Percentiles rank a stretch among this genome's conserved stretches.
Conservation (phyloP, 2,888 invertebrate species). For the Candidula unifasciata region DNA sequence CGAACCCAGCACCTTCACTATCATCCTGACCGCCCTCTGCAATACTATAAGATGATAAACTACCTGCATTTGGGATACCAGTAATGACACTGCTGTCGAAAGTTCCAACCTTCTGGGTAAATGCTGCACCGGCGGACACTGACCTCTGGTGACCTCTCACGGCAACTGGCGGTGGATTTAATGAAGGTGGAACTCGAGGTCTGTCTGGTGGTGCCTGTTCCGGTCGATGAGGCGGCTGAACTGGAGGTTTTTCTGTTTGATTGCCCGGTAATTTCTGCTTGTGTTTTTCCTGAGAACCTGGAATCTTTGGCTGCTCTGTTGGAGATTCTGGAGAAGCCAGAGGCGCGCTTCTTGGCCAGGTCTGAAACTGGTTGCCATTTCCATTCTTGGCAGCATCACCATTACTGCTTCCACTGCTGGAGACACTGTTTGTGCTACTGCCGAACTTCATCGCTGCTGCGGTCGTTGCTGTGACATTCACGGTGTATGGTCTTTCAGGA, state of each 20-base stretch:
- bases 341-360: constrained; percentile 53
- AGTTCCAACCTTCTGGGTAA: constrained; percentile 33
- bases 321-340: constrained; percentile 53
- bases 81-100: background rate
- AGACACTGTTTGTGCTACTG: constrained; percentile 9
- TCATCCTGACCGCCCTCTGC: constrained; percentile 40
- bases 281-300: constrained; percentile 57
- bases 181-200: constrained; percentile 65
- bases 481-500: constrained; percentile 67
- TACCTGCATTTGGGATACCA: constrained; percentile 52
- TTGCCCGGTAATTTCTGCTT: constrained; percentile 50
- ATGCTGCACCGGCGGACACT: constrained; percentile 65
- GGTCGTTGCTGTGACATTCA: constrained; percentile 65
- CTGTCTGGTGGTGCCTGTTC: constrained; percentile 59
- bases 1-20: constrained; percentile 40
- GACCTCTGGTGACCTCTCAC: constrained; percentile 66
- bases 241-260: constrained; percentile 46
- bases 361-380: constrained; percentile 27
- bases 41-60: constrained; percentile 49
- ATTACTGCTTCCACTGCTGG: constrained; percentile 41
- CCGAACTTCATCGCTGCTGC: constrained; percentile 10
- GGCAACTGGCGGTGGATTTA: constrained; percentile 52
- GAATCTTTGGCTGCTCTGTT: constrained; percentile 56
- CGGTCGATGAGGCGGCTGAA: constrained; percentile 55
- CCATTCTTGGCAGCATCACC: constrained; percentile 33